Conservation (phyloP, 2,113 vertebrate genomes). For the Falcunculus frontatus region DNA sequence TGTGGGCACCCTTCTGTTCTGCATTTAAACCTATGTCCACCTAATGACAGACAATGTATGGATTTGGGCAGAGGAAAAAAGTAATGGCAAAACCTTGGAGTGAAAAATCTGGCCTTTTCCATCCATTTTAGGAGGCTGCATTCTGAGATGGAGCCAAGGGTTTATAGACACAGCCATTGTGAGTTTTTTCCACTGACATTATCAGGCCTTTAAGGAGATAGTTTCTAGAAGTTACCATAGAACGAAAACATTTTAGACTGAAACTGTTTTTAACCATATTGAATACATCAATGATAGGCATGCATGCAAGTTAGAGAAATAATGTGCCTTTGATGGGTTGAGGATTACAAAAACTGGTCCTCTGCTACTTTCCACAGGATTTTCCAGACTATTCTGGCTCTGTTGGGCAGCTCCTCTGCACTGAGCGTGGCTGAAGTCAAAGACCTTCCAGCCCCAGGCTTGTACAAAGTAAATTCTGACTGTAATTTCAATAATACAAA, state of each 20-base stretch:
- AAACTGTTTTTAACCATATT: background rate
- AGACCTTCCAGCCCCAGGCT: background rate
- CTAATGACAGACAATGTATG: background rate
- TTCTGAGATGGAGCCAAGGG: background rate
- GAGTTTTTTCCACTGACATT: background rate
- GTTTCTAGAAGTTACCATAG: background rate
- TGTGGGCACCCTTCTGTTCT: background rate
- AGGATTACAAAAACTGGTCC: background rate
- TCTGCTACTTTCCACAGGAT: background rate
- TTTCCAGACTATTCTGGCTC: background rate
- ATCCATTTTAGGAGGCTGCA: background rate
- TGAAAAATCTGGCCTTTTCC: background rate
- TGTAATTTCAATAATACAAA: background rate
- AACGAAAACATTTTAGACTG: background rate
- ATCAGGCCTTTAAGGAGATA: background rate
- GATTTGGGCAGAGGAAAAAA: background rate
- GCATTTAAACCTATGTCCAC: background rate
- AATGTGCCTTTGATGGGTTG: background rate
- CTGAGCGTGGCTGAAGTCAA: background rate
- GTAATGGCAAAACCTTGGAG: background rate
- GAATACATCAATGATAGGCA: background rate
- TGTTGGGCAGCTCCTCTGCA: background rate
- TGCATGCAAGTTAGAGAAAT: background rate
- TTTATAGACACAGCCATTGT: background rate
- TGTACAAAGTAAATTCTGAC: background rate